Conservation (phyloP, 2,113 vertebrate species). For the Nannobrachium achirus region DNA sequence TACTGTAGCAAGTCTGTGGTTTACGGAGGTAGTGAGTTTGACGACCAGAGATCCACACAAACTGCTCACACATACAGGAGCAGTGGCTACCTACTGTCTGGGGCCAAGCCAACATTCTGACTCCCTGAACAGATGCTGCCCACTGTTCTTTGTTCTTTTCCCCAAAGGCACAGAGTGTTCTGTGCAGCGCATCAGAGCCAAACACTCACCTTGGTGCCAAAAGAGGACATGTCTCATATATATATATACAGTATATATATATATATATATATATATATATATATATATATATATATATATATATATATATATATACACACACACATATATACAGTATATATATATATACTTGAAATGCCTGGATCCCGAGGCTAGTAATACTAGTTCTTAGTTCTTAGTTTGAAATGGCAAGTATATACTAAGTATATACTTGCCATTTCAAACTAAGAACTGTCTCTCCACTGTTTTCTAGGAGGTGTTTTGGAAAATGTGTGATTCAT, state of each 20-base stretch:
- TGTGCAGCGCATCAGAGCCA: slow-evolving; percentile 18
- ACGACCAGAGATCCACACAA: slow-evolving; percentile 36
- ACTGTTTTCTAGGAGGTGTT: slow-evolving; percentile 14
- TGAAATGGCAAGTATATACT: too few species aligned
- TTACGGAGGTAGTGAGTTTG: neutral
- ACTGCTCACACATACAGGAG: slow-evolving; percentile 13
- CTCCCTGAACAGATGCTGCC: slow-evolving; percentile 56
- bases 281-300: too few species aligned
- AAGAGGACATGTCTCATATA: neutral
- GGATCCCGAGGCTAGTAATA: too few species aligned
- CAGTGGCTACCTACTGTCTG: slow-evolving; percentile 30
- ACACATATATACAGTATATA: too few species aligned
- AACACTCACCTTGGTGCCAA: slow-evolving; percentile 36
- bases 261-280: too few species aligned
- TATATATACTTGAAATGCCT: too few species aligned
- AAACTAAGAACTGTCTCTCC: slow-evolving; percentile 3
- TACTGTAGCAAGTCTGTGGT: too few species aligned
- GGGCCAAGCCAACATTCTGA: slow-evolving; percentile 34
- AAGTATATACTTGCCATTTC: too few species aligned
- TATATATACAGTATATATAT: too few species aligned
- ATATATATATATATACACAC: too few species aligned
- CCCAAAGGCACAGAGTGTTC: slow-evolving; percentile 17
- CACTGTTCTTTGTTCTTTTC: slow-evolving; percentile 38
- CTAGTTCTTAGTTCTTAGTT: too few species aligned
- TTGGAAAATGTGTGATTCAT: neutral